Conservation (phyloP, 1,140 invertebrate genomes). For the Carcinoscorpius rotundicauda region DNA sequence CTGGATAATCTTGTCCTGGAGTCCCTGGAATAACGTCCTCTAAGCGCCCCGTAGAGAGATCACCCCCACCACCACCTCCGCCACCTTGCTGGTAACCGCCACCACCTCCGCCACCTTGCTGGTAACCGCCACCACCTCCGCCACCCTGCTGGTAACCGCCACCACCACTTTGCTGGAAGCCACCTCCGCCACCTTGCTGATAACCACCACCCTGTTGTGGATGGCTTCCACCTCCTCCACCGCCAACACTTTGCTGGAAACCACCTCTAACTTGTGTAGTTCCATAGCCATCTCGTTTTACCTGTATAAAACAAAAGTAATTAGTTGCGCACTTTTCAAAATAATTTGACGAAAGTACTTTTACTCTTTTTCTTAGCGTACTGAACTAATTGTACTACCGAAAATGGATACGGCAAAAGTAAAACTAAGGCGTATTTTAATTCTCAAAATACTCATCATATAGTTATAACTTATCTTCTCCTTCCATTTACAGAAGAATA, state of each 20-base stretch:
- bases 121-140: neutral
- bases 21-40: slow-evolving; percentile 30
- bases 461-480: too few relatives aligned
- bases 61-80: slow-evolving; percentile 10
- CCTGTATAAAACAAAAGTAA: too few relatives aligned
- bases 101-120: slow-evolving; percentile 1
- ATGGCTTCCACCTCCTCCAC: slow-evolving; percentile 2
- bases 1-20: slow-evolving; percentile 37
- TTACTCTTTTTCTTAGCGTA: too few relatives aligned
- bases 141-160: slow-evolving; percentile 3
- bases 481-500: too few relatives aligned
- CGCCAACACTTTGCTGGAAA: slow-evolving; percentile 1
- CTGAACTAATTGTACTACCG: too few relatives aligned
- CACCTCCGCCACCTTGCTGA: slow-evolving; percentile 33
- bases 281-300: neutral
- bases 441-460: too few relatives aligned
- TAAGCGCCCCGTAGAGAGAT: slow-evolving; percentile 7
- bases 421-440: too few relatives aligned
- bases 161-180: neutral
- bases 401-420: too few relatives aligned
- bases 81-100: slow-evolving; percentile 8
- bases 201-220: slow-evolving; percentile 5
- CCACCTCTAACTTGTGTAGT: neutral
- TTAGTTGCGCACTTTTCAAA: too few relatives aligned
- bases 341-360: too few relatives aligned